Conservation (phyloP, 2,888 invertebrate species). For the Caenorhabditis wallacei region DNA sequence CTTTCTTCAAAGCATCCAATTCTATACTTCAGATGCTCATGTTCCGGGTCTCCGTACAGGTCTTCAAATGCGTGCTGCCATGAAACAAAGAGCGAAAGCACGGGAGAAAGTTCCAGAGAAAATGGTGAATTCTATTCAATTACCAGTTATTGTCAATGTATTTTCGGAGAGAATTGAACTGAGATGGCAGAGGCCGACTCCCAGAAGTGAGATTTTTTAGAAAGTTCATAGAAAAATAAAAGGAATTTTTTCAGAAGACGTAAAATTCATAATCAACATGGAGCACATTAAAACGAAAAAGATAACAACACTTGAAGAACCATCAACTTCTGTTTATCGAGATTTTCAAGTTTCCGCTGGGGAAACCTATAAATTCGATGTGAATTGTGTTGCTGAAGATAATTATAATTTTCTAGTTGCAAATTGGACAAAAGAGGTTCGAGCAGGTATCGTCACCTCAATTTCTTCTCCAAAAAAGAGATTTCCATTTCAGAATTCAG, state of each 20-base stretch:
- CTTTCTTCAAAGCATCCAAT: neutral
- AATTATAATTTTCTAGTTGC: constrained; percentile 25
- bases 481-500: constrained; percentile 64
- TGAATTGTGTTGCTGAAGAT: constrained; percentile 22
- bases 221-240: neutral
- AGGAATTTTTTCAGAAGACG: constrained; percentile 20
- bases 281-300: constrained; percentile 10
- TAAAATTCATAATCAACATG: constrained; percentile 23
- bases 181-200: constrained; percentile 38
- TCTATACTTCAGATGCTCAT: constrained; percentile 40
- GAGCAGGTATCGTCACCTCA: constrained; percentile 37
- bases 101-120: neutral
- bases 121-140: neutral
- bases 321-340: constrained; percentile 1
- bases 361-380: constrained; percentile 39
- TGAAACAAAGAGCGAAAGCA: constrained; percentile 28
- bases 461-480: too few species aligned
- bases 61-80: constrained; percentile 37
- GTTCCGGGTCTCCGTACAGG: constrained; percentile 61
- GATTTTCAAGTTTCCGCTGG: constrained; percentile 45
- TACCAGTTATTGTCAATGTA: constrained; percentile 18
- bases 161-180: constrained; percentile 59
- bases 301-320: constrained; percentile 7
- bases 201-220: constrained; percentile 24
- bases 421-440: constrained; percentile 48